These are phyloP conservation scores for Melitaea cinxia DNA, from an alignment of 1,140 invertebrate genomes.

Conservation along the genomic window DNA sequence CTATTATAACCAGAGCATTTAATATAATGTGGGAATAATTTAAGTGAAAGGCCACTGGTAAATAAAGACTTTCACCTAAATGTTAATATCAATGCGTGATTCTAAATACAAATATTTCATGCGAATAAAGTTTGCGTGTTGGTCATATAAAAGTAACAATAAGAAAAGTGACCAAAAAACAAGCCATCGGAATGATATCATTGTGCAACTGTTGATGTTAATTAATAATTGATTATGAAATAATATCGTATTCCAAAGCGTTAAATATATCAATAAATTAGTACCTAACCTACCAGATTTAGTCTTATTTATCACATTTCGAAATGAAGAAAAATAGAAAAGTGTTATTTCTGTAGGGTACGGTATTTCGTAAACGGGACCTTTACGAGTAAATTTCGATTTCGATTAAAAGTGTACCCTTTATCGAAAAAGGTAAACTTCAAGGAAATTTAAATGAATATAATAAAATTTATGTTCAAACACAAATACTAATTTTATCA, in stretches of 20 bases:
- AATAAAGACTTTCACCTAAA: slow-evolving; percentile 15
- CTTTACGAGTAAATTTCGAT: neutral
- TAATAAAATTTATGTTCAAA: neutral
- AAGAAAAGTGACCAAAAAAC: neutral
- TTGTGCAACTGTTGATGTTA: neutral
- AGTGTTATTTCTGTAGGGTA: too few species aligned
- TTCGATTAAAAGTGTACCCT: neutral
- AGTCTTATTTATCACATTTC: too few species aligned
- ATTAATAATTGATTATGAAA: neutral
- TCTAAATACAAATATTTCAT: neutral
- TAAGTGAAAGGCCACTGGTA: slow-evolving; percentile 3
- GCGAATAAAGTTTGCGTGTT: slow-evolving; percentile 13
- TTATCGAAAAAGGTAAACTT: neutral
- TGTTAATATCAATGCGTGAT: slow-evolving; percentile 16
- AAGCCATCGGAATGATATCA: neutral
- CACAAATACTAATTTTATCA: neutral
- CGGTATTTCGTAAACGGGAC: too few species aligned
- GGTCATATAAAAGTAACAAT: neutral
- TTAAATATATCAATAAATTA: neutral
- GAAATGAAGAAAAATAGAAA: too few species aligned
- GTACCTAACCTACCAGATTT: neutral
- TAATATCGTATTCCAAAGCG: neutral
- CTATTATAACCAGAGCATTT: slow-evolving; percentile 12
- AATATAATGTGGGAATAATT: slow-evolving; percentile 7
- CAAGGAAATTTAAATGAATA: slow-evolving; percentile 1